A percentile compares a stretch with the other conserved stretches of the same genome.
Evolutionary conservation across 2,797 vertebrate species (phyloP).

Genomic region (Pampus argenteus): DNA sequence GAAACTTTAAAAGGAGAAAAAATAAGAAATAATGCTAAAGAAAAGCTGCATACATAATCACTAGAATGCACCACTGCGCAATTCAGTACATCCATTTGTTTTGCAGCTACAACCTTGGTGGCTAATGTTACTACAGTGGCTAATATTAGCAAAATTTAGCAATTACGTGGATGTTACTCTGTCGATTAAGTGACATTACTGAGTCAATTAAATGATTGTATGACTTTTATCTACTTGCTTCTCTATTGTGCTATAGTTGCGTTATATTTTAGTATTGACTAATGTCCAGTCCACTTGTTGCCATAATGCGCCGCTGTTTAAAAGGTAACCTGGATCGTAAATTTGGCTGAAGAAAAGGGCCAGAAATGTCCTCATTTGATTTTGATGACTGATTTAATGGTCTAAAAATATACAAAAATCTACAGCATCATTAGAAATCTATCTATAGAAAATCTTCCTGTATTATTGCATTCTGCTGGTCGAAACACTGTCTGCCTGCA

Average conservation of each 20-base stretch:
- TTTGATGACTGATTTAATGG: conserved; percentile 1
- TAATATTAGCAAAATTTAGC: not conserved
- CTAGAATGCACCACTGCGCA: not conserved
- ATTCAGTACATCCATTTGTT: not conserved
- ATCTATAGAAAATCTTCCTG: not conserved
- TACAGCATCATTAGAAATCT: not conserved
- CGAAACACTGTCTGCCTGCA: not conserved
- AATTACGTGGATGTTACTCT: not conserved
- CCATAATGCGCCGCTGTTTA: not conserved
- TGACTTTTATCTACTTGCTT: not conserved
- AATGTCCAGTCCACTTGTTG: not conserved
- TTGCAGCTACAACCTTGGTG: not conserved
- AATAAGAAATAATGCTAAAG: not conserved
- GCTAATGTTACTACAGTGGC: not conserved
- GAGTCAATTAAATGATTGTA: not conserved
- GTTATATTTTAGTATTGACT: not conserved
- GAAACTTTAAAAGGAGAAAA: not conserved
- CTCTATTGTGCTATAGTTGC: not conserved
- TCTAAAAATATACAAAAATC: not conserved
- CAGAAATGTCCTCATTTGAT: no score
- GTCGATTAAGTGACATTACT: not conserved
- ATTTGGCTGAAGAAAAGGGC: conserved; percentile 2
- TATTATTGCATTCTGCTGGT: not conserved
- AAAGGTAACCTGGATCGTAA: not conserved
- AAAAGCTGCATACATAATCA: no score